Evolutionary conservation across 1,140 invertebrate species (phyloP).

Genomic region (Himalopsyche phryganea): DNA sequence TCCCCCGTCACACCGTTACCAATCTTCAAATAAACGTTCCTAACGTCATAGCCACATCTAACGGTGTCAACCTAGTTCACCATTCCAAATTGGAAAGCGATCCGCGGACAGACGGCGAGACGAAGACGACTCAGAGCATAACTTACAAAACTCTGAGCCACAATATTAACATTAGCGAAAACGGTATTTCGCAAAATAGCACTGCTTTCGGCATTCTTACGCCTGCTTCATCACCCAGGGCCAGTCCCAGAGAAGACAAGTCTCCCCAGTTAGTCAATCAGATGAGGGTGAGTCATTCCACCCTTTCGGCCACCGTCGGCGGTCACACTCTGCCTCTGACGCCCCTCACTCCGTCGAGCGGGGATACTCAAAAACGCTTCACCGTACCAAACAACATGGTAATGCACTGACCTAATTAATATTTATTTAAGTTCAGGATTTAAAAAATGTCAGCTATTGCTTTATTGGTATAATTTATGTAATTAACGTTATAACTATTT

Average conservation of each 20-base stretch:
- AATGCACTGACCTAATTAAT: conserved; percentile 23
- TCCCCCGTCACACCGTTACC: conserved; percentile 42
- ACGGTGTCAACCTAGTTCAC: neutral
- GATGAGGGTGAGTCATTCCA: neutral
- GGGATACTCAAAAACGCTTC: conserved; percentile 30
- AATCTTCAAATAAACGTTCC: conserved; percentile 39
- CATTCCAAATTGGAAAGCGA: conserved; percentile 15
- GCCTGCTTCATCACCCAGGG: conserved; percentile 24
- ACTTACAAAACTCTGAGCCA: conserved; percentile 16
- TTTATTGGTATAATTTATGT: neutral
- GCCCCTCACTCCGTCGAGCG: conserved; percentile 29
- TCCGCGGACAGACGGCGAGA: conserved; percentile 1
- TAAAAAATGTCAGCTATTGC: conserved; percentile 30
- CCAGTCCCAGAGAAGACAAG: conserved; percentile 14
- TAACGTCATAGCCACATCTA: conserved; percentile 24
- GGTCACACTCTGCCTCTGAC: conserved; percentile 33
- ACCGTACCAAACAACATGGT: conserved; percentile 11
- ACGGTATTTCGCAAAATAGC: conserved; percentile 6
- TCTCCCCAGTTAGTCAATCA: neutral
- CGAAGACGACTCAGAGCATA: conserved; percentile 9
- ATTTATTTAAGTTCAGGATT: conserved; percentile 26
- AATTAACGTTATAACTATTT: neutral
- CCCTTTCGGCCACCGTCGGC: conserved; percentile 2
- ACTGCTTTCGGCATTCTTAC: conserved; percentile 18
- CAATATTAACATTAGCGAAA: conserved; percentile 7